phyloP scores from a whole-genome alignment of 2,797 vertebrate genomes.

The Lacerta agilis region DNA sequence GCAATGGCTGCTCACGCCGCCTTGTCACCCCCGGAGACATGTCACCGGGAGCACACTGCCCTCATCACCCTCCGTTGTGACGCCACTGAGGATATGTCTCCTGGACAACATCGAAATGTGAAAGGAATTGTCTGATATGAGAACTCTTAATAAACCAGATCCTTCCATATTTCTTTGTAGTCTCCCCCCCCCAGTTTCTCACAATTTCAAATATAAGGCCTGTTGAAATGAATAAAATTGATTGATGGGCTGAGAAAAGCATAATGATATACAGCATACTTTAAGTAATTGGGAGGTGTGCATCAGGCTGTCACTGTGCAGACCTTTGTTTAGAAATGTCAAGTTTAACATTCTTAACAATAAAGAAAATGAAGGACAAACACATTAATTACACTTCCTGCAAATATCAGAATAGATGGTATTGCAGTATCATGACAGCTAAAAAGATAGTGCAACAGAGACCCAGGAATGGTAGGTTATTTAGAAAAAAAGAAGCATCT shows the following conservation, averaged over 20 bases:
- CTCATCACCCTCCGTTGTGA: no score
- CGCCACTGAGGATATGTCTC: neutral
- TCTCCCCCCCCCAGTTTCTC: neutral
- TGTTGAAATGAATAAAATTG: slow-evolving; percentile 16
- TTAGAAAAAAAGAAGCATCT: slow-evolving; percentile 6
- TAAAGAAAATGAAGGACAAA: slow-evolving; percentile 24
- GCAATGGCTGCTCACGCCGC: no score
- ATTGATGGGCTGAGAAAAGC: neutral
- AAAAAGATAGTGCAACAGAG: neutral
- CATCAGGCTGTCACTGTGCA: neutral
- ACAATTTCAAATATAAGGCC: slow-evolving; percentile 5
- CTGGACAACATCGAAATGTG: neutral
- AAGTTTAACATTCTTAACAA: slow-evolving; percentile 32
- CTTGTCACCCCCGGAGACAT: no score
- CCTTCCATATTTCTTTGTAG: neutral
- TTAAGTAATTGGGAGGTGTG: neutral
- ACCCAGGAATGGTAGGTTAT: neutral
- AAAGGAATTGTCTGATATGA: neutral
- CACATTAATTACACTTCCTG: slow-evolving; percentile 37
- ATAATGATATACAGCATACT: slow-evolving; percentile 9
- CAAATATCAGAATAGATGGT: slow-evolving; percentile 20
- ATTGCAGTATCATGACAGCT: slow-evolving; percentile 8
- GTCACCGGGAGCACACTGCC: no score
- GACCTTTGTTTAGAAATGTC: slow-evolving; percentile 15
- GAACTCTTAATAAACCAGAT: neutral